Conservation (phyloP, 2,888 invertebrate genomes). For the Horisme vitalbata region DNA sequence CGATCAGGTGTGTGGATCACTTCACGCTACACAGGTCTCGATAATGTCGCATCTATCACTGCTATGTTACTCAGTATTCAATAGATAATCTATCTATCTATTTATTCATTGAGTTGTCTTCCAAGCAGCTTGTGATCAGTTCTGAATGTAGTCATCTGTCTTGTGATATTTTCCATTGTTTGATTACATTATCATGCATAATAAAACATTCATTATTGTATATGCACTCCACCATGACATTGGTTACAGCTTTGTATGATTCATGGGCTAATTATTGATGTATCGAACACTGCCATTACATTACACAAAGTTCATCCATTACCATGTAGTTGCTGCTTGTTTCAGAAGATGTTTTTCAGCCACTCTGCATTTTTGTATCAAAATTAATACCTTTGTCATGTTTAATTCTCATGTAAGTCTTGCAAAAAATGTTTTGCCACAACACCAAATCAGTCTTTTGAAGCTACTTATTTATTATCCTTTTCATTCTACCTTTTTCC, state of each 20-base stretch:
- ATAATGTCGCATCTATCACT: slow-evolving; percentile 37
- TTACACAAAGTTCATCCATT: no score
- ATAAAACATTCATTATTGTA: no score
- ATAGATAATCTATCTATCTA: no score
- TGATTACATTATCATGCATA: no score
- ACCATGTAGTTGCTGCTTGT: neutral
- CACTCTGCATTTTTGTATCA: slow-evolving; percentile 73
- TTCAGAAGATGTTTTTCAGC: slow-evolving; percentile 43
- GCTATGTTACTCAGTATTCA: slow-evolving; percentile 52
- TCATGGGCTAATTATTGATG: no score
- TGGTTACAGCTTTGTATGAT: no score
- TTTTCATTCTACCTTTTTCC: neutral
- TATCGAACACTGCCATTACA: no score
- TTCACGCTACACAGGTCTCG: slow-evolving; percentile 39
- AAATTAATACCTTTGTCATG: slow-evolving; percentile 12
- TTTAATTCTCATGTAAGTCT: slow-evolving; percentile 34
- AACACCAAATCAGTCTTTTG: neutral
- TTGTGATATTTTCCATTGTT: slow-evolving; percentile 1
- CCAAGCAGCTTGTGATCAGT: slow-evolving; percentile 10
- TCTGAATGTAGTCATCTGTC: neutral
- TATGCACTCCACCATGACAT: no score
- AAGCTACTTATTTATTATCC: neutral
- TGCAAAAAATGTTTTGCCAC: neutral
- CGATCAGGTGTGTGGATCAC: slow-evolving; percentile 81
- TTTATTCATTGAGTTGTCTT: no score